phyloP scores from a whole-genome alignment of 2,113 vertebrate genomes.

The Numenius arquata region DNA sequence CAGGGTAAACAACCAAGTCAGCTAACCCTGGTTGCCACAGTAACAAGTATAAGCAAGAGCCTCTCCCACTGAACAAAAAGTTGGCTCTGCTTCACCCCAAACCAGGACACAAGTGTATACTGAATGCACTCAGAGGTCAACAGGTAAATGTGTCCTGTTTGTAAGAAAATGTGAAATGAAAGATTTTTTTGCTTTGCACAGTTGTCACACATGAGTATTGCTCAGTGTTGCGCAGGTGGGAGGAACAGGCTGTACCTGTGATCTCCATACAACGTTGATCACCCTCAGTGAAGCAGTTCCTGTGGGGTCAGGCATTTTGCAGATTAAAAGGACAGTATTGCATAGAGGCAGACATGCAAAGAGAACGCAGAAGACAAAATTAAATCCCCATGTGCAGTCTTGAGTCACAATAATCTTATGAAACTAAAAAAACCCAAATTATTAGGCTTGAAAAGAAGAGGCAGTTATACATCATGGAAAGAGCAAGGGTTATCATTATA shows the following conservation, averaged over 20 bases:
- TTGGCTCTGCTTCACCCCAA: too few relatives aligned
- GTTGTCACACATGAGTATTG: neutral
- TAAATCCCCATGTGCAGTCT: neutral
- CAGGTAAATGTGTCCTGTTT: neutral
- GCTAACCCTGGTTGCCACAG: too few relatives aligned
- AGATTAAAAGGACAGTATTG: neutral
- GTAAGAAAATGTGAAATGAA: neutral
- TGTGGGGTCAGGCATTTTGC: neutral
- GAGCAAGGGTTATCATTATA: neutral
- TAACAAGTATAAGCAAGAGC: too few relatives aligned
- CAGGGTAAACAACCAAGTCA: too few relatives aligned
- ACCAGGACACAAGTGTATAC: neutral
- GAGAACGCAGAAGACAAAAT: neutral
- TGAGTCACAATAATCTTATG: neutral
- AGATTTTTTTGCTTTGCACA: neutral
- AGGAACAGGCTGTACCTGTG: neutral
- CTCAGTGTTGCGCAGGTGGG: neutral
- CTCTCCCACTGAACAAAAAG: too few relatives aligned
- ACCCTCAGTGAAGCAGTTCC: neutral
- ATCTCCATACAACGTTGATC: neutral
- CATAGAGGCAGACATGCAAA: neutral
- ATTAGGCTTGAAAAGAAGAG: neutral
- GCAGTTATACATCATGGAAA: neutral
- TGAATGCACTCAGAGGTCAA: neutral
- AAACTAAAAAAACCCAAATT: neutral